phyloP scores from a whole-genome alignment of 2,113 vertebrate genomes.

The Engystomops pustulosus region DNA sequence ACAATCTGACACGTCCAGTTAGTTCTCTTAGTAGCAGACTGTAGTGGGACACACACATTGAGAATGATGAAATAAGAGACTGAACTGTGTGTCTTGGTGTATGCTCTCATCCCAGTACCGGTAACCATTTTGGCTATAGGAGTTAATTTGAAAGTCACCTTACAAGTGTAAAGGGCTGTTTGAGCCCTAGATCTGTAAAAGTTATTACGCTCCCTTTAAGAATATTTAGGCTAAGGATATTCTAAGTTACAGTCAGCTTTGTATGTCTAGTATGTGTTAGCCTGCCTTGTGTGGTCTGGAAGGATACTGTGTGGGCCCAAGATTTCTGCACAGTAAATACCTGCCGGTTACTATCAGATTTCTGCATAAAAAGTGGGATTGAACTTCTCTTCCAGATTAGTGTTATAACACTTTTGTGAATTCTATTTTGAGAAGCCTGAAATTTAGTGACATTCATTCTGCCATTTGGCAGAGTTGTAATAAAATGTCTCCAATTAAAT shows the following conservation, averaged over 20 bases:
- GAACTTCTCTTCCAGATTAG: slow-evolving; percentile 20
- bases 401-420: slow-evolving; percentile 39
- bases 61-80: no score
- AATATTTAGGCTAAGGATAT: not conserved
- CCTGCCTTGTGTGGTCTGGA: slow-evolving; percentile 45
- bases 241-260: not conserved
- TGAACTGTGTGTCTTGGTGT: no score
- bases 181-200: no score
- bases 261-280: not conserved
- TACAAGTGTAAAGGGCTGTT: no score
- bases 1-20: no score
- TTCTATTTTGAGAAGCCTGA: not conserved
- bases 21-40: no score
- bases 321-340: slow-evolving; percentile 31
- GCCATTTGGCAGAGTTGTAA: slow-evolving; percentile 29
- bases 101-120: no score
- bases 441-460: slow-evolving; percentile 26
- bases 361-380: slow-evolving; percentile 36
- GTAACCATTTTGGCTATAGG: no score
- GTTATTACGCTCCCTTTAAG: not conserved
- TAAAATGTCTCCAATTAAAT: slow-evolving; percentile 46
- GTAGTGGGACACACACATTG: no score
- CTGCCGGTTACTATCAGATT: slow-evolving; percentile 33
- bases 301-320: slow-evolving; percentile 7
- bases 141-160: no score